Evolutionary conservation across 2,888 invertebrate species (phyloP), one percentile per base, ranked within the genome.

Genomic region (Boloria euphrosyne): DNA sequence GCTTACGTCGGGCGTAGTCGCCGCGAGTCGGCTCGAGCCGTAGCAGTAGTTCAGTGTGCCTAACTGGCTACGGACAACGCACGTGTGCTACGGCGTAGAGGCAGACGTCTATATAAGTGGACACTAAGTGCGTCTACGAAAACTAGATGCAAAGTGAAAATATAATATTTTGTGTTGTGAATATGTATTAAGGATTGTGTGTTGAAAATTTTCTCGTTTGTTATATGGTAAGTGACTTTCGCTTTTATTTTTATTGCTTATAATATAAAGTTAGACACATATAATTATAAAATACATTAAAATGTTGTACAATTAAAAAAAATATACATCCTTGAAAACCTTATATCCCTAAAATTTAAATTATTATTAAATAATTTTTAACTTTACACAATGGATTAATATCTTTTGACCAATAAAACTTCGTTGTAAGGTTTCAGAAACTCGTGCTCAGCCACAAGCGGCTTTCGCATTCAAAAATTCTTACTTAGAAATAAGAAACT

Each of bases 11-110:
- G 87, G 64, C 46, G 66, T 53, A 67, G 65, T 90, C 91, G 90
- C 85, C 62, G 62, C 74, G 74, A 73, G 77, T 89, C 90, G 89
- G 81, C 70, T 76, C 74, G 73, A 77, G 77, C 79, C 84, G 85
- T 82, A 82, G 81, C 82, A 76, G 76, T 80, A 83, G 83, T 79
- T 74, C 89, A 91, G 91, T 90, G 81, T 84, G 80, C 78, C 82
- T 80, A 81, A 78, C 79, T 76, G 68, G 81, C 86, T 88, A 86
- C 88, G 85, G 75, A 74, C 68, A 73, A 71, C 80, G 87, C 86
- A 85, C 90, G 91, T 84, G 78, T 77, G 78, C 76, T 78, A 76
- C 77, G 74, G 65, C 80, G 87, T 85, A 87, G 86, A 83, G 72
- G 71, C 82, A 83, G 82, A 80, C 67, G 68, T 54, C 58, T 65